Percentiles rank a stretch among this genome's conserved stretches.
Evolutionary conservation across 2,113 vertebrate genomes (phyloP).

Genomic region (Ardeotis arabs): DNA sequence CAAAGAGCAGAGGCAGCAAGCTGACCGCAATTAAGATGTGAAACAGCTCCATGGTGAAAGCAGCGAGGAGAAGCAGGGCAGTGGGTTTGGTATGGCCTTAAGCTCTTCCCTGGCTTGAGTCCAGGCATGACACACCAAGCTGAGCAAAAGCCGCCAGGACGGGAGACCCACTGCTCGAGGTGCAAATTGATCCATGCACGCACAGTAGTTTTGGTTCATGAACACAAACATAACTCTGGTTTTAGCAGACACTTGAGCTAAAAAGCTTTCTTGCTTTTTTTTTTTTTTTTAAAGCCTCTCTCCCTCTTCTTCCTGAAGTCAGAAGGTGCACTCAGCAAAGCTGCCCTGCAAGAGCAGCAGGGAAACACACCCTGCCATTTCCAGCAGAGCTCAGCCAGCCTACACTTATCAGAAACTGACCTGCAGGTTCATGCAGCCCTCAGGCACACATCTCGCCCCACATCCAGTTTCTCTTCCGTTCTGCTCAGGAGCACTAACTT

Average conservation of each 20-base stretch:
- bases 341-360: not conserved
- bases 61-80: not conserved
- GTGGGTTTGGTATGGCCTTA: not conserved
- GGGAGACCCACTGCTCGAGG: not conserved
- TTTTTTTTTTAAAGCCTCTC: not conserved
- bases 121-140: not conserved
- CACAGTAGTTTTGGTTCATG: not conserved
- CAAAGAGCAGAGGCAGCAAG: not conserved
- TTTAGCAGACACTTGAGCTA: not conserved
- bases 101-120: not conserved
- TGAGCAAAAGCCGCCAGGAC: not conserved
- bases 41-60: not conserved
- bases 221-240: not conserved
- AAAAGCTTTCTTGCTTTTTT: not conserved
- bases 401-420: not conserved
- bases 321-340: not conserved
- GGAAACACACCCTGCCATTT: not conserved
- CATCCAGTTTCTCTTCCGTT: not conserved
- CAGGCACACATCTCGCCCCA: accelerated
- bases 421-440: not conserved
- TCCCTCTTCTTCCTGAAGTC: not conserved
- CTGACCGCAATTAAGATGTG: not conserved
- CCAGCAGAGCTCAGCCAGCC: not conserved
- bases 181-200: accelerated
- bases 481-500: too few relatives aligned